Conservation (phyloP, 2,113 vertebrate genomes). For the Amia ocellicauda region DNA sequence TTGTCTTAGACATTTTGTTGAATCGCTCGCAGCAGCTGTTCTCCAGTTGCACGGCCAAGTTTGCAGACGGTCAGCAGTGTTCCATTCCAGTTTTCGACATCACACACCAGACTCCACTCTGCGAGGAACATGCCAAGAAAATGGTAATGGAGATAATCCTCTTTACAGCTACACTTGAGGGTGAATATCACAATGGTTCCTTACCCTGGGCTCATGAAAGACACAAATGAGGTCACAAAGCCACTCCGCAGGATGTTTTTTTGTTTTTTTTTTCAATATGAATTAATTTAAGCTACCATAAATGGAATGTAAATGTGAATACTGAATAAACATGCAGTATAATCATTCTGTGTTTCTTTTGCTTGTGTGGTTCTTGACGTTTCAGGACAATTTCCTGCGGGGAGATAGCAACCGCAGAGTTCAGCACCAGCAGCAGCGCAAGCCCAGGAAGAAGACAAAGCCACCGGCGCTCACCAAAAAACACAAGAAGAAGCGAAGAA, state of each 20-base stretch:
- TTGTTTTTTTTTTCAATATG: no score
- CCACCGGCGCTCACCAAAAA: constrained; percentile 98
- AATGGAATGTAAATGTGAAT: no score
- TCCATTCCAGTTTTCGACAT: constrained; percentile 97
- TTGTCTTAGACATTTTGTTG: constrained; percentile 85
- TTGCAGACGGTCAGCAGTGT: constrained; percentile 96
- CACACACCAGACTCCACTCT: constrained; percentile 96
- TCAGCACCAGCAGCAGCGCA: constrained; percentile 95
- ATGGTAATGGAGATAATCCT: constrained; percentile 71
- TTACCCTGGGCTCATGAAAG: no score
- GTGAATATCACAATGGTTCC: no score
- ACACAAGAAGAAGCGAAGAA: constrained; percentile 96
- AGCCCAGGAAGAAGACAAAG: constrained; percentile 98
- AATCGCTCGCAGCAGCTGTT: constrained; percentile 98
- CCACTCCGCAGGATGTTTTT: no score
- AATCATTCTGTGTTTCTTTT: no score
- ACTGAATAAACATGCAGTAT: no score
- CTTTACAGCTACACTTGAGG: no score
- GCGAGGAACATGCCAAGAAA: constrained; percentile 99
- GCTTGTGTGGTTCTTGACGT: no score
- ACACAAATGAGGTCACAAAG: no score
- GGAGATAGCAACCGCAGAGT: constrained; percentile 91
- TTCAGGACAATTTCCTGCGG: constrained; percentile 96
- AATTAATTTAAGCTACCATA: no score
- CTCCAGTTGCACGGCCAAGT: constrained; percentile 97